Conservation (phyloP, 2,888 invertebrate species). For the Cantharis rustica region DNA sequence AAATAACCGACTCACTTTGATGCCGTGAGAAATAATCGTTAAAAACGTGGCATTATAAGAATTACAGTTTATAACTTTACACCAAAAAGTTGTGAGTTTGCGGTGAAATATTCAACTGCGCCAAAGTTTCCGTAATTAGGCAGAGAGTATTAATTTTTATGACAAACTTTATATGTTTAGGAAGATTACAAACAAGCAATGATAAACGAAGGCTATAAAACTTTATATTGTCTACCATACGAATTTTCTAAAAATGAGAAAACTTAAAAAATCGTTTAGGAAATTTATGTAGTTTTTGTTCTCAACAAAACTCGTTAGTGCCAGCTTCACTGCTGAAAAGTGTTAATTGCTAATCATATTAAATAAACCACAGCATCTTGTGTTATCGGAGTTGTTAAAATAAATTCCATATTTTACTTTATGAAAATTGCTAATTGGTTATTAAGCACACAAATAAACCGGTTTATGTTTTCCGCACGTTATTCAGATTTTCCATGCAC, state of each 20-base stretch:
- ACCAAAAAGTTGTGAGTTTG: conserved; percentile 8
- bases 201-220: conserved; percentile 11
- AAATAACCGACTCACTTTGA: not conserved
- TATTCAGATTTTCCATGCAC: not conserved
- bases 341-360: not conserved
- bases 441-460: not conserved
- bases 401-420: not conserved
- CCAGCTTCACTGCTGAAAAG: not conserved
- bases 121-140: conserved; percentile 14
- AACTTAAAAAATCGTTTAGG: conserved; percentile 3
- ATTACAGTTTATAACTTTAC: conserved; percentile 12
- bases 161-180: conserved; percentile 15
- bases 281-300: conserved; percentile 1
- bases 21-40: not conserved
- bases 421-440: not conserved
- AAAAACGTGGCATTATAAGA: conserved; percentile 1
- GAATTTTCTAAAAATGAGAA: conserved; percentile 3
- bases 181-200: conserved; percentile 6
- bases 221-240: conserved; percentile 9
- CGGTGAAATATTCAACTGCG: conserved; percentile 5
- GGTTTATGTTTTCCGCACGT: no score
- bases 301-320: not conserved
- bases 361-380: not conserved
- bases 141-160: conserved; percentile 17
- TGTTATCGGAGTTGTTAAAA: not conserved